These are phyloP conservation scores for Indri indri DNA, from an alignment of 2,113 vertebrate species.

Conservation along the genomic window DNA sequence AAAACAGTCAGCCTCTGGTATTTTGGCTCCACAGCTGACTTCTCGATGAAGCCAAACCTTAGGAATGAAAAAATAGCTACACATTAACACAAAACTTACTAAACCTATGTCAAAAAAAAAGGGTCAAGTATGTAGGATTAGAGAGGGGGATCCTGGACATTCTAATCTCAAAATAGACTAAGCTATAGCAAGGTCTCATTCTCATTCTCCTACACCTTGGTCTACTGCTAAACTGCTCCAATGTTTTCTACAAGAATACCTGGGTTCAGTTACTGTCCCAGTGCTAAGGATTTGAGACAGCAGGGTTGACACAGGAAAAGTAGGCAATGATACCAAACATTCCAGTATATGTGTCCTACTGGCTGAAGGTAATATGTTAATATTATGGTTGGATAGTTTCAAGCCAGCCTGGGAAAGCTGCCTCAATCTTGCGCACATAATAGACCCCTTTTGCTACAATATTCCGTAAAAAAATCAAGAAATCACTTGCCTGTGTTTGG, in stretches of 20 bases:
- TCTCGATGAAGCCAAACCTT: conserved; percentile 24
- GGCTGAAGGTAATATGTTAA: background rate
- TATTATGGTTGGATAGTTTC: background rate
- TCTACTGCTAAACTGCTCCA: background rate
- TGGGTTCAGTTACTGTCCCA: background rate
- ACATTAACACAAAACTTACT: background rate
- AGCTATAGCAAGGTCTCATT: background rate
- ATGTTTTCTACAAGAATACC: background rate
- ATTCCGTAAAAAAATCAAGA: background rate
- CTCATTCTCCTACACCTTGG: background rate
- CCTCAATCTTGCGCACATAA: background rate
- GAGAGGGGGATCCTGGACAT: background rate
- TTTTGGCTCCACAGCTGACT: conserved; percentile 36
- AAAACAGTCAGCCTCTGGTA: conserved; percentile 42
- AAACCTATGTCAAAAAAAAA: background rate
- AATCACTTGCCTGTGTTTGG: background rate
- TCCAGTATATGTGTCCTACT: background rate
- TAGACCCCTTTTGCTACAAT: background rate
- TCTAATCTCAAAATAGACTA: background rate
- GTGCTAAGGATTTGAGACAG: background rate
- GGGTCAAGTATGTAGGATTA: background rate
- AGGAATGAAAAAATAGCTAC: conserved; percentile 31
- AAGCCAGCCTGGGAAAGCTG: background rate
- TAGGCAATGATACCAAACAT: background rate
- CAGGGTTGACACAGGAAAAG: background rate